Base-by-base conservation (phyloP, 2,113 vertebrate genomes). In the Ochotona curzoniae region DNA sequence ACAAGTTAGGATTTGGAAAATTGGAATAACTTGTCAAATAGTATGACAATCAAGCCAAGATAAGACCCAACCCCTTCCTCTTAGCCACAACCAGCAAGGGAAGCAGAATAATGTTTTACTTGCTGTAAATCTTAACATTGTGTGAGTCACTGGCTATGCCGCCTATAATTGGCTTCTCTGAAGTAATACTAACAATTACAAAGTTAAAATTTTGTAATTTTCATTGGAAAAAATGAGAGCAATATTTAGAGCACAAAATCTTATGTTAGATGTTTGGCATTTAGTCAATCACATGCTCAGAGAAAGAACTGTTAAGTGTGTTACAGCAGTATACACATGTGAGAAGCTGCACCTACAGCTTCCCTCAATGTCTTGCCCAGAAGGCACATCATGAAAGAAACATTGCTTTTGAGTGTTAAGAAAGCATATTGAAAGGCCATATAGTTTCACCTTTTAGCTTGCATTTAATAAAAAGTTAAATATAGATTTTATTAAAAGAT, bases 191-290 rank as follows among this genome's bases (percentile, higher is more conserved):
- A 69, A 75, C 30, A 61, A 30, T 23, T 28, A 10, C 14, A 71
- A 70, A 81, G 69, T 38, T 79, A 38, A 84, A 84, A 90, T 35
- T 1, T 17, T 60, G 21, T 21, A 26, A 15, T 49, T 25, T 76
- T 87, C 25, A 28, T 57, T 51, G 74, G 44, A 25, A 82, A 6
- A 82, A 83, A 80, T 79, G 38, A 73, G 67, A 57, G 13, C 54
- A 71, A 18, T 78, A 89, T 66, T 91, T 51, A 66, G 3, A 94
- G 47, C 44, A 91, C 54, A 14, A 89, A 80, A 35, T 83, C 70
- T 83, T 44, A 20, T 23, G 15, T n/a, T 8, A 80, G n/a, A 13
- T 26, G n/a, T 66, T 2, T 84, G 38, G 79, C 13, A 8, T 86
- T 30, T 64, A 54, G 57, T n/a, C 64, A 74, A 10, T 57, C 13